Conservation (phyloP, 2,888 invertebrate genomes). For the Pristionchus exspectatus region DNA sequence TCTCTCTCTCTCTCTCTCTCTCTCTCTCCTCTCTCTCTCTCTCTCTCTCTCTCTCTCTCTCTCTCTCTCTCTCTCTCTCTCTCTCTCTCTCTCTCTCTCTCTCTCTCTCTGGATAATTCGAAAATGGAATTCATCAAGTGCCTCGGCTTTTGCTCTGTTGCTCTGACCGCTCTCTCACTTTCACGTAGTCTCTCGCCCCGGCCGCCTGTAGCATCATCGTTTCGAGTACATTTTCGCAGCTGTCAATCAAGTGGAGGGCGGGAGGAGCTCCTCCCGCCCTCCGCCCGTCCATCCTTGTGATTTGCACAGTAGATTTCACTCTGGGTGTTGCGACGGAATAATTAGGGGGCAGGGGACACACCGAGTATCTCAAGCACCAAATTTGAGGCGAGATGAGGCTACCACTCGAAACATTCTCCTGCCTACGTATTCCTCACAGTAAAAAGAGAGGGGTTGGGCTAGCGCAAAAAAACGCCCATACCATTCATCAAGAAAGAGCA, state of each 20-base stretch:
- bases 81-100: too few species aligned
- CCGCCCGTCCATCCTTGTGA: slow-evolving; percentile 18
- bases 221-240: slow-evolving; percentile 40
- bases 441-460: not conserved
- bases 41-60: too few species aligned
- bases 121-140: slow-evolving; percentile 7
- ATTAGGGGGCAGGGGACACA: not conserved
- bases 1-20: too few species aligned
- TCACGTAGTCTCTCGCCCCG: not conserved
- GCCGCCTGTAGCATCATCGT: slow-evolving; percentile 10
- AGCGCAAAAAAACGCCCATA: not conserved
- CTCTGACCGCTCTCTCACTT: not conserved
- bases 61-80: too few species aligned
- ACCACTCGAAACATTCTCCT: not conserved
- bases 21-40: too few species aligned
- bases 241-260: slow-evolving; percentile 40
- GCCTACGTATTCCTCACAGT: not conserved
- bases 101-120: not conserved
- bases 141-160: not conserved
- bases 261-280: slow-evolving; percentile 27
- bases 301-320: slow-evolving; percentile 20
- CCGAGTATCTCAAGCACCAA: slow-evolving; percentile 23
- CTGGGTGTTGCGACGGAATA: slow-evolving; percentile 32
- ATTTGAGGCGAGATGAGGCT: not conserved
- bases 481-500: slow-evolving; percentile 1